Evolutionary conservation across 2,888 invertebrate species (phyloP), one percentile per base, ranked within the genome.

Genomic region (Gibbula magus): DNA sequence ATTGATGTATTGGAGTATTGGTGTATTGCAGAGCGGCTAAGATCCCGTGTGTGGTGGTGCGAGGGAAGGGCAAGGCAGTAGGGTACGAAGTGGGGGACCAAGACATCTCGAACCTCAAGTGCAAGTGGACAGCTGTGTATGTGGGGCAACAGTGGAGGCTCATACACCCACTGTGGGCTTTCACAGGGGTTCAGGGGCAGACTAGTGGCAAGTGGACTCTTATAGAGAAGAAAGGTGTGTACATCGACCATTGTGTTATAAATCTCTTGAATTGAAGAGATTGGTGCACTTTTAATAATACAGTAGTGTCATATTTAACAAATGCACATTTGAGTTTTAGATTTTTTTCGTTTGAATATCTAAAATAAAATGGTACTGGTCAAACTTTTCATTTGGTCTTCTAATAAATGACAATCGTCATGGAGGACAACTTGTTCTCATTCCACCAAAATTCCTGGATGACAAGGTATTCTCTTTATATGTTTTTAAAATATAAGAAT

Each of bases 101-200:
- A 56, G 81, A 87, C 74, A 73, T 79, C 16, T 54, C 61, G 10
- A 35, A 70, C 51, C 52, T 86, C 77, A 80, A 76, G 13, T 84
- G 85, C 22, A 86, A 85, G 79, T 87, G 87, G 87, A 84, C 82
- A 53, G 85, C 84, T 18, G 85, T 86, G n/a, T 81, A 79, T 61
- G 78, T 87, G 13, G 83, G 82, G 25, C 78, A 77, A 13, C 77
- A 82, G 32, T 87, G 87, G 87, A 77, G 87, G 20, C 78, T 87
- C 53, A 53, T 87, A 7, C 87, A 87, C 74, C 81, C 84, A 22
- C 81, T 86, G 78, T 87, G 87, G 87, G 85, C 87, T 10, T 87
- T 82, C 67, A 82, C 82, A 8, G 51, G 77, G 51, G 66, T 77
- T 2, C 5, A 61, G 83, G 51, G 81, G 75, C 74, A 81, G 75